Conservation (phyloP, 2,113 vertebrate genomes). For the Gymnogyps californianus region DNA sequence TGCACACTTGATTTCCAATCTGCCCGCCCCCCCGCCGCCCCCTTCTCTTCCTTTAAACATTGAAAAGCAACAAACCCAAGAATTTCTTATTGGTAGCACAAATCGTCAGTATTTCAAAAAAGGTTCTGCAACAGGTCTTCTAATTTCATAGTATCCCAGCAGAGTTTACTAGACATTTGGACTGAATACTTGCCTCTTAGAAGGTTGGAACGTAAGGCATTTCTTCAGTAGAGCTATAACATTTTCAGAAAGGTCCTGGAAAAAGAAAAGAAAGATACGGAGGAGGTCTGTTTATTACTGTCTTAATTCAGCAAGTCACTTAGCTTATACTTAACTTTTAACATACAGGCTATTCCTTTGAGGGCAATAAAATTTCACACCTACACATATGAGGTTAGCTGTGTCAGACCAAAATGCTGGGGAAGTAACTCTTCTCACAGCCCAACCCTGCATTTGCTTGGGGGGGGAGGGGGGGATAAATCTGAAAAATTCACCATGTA, state of each 20-base stretch:
- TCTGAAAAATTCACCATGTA: background rate
- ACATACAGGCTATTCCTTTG: background rate
- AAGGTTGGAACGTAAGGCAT: constrained; percentile 91
- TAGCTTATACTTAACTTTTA: background rate
- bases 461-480: background rate
- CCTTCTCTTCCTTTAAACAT: background rate
- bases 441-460: background rate
- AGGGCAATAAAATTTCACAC: background rate
- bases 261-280: background rate
- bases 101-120: background rate
- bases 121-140: background rate
- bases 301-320: background rate
- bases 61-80: background rate
- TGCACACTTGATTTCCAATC: background rate
- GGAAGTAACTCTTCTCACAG: background rate
- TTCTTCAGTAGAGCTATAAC: constrained; percentile 83
- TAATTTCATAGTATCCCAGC: background rate
- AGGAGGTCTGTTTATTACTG: background rate
- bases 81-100: background rate
- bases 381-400: background rate
- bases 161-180: background rate
- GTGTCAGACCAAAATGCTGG: background rate
- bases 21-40: background rate
- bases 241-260: constrained; percentile 85
- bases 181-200: constrained; percentile 80